Evolutionary conservation across 2,797 vertebrate species (phyloP), one percentile per base, ranked within the genome.

Genomic region (Muscicapa striata): DNA sequence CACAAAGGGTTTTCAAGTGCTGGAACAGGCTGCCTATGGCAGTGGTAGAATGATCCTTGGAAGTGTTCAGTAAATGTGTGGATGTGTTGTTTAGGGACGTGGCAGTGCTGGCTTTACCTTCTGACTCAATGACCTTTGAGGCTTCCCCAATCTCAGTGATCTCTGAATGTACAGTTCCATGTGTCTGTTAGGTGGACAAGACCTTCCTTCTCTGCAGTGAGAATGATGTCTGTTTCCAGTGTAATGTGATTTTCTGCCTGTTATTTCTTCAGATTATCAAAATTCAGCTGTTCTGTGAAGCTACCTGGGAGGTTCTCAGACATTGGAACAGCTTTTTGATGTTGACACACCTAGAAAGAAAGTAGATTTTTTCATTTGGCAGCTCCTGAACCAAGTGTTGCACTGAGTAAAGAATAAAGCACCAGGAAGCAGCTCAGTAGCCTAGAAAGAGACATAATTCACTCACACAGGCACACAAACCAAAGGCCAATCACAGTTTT

Each of bases 171-270:
- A 3, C 13, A 76, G 18, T 21, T 62, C 7, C 10, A 43, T 32
- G 23, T 49, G 16, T 46, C 34, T 52, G 2, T 14, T 34, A 74
- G 18, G 13, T 27, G 6, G 45, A 76, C 23, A 45, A 82, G 23
- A 48, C 26, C 20, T 8, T 75, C 45, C 15, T 32, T 7, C n/a
- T 46, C 34, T 16, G 9, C 32, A 61, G 34, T 3, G 3, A 19
- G 61, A 92, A 77, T 9, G 7, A 74, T 4, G 23, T 3, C 49
- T 29, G 6, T 36, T 81, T 15, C 19, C 32, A 32, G 41, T 3
- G 2, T 17, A 52, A 73, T 0, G 0, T 12, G 9, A 57, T 38
- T 79, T 84, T 58, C 29, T 0, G 0, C 4, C 13, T 58, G 26
- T 34, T 61, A n/a, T 38, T 45, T 59, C 61, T 34, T 27, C 27